Evolutionary conservation across 2,113 vertebrate species (phyloP).

Genomic region (Catharus fuscescens): DNA sequence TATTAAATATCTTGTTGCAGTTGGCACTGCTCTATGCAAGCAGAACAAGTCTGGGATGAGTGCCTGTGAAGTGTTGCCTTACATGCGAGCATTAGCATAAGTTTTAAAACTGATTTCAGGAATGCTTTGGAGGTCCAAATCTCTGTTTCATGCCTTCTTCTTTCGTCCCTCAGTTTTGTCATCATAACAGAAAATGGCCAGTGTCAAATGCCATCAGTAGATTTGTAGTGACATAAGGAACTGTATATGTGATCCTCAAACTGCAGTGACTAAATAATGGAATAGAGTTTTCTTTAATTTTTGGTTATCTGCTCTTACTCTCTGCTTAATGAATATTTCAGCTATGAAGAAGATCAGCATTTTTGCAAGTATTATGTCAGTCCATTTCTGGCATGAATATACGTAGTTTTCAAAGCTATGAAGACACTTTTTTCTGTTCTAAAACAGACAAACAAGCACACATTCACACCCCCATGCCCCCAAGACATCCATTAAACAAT

Average conservation of each 20-base stretch:
- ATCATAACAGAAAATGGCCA: background rate
- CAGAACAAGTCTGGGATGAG: background rate
- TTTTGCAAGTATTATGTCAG: background rate
- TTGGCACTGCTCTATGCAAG: background rate
- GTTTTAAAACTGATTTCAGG: background rate
- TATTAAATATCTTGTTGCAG: background rate
- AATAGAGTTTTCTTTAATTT: background rate
- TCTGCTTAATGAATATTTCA: background rate
- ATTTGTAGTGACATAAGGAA: background rate
- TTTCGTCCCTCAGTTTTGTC: background rate
- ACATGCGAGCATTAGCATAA: background rate
- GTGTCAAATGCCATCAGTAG: background rate
- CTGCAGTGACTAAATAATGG: background rate
- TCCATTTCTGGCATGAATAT: background rate
- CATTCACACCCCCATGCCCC: background rate
- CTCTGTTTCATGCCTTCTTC: background rate
- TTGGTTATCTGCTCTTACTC: background rate
- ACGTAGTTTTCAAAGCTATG: background rate
- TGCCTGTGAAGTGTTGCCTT: background rate
- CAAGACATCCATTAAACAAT: background rate
- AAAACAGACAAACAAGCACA: background rate
- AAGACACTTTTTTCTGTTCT: background rate
- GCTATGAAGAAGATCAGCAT: background rate
- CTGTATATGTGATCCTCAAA: background rate
- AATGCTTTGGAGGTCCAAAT: background rate